Percentiles rank a stretch among this genome's conserved stretches.
phyloP scores from a whole-genome alignment of 2,113 vertebrate genomes.

The Xenopus laevis region DNA sequence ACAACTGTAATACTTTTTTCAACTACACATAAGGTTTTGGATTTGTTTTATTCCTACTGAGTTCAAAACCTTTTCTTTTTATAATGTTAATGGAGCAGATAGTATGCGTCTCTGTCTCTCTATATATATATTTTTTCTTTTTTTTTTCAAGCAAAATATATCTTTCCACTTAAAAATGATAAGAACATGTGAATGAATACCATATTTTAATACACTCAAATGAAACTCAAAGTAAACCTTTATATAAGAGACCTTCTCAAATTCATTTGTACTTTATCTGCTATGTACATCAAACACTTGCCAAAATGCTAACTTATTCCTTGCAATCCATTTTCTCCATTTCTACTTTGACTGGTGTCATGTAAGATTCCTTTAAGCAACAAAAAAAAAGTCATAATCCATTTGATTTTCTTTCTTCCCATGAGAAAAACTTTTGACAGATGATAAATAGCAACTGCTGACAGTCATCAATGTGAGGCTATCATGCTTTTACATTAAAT shows the following conservation, averaged over 20 bases:
- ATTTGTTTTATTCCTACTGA: not conserved
- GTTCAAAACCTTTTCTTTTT: too few relatives aligned
- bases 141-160: too few relatives aligned
- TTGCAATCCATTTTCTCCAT: constrained; percentile 63
- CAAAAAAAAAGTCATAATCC: constrained; percentile 84
- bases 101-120: too few relatives aligned
- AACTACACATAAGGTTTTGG: too few relatives aligned
- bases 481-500: constrained; percentile 84
- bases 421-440: constrained; percentile 85
- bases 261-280: constrained; percentile 53
- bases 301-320: constrained; percentile 63
- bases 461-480: constrained; percentile 84
- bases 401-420: constrained; percentile 89
- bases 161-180: too few relatives aligned
- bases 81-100: too few relatives aligned
- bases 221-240: too few relatives aligned
- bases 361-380: constrained; percentile 81
- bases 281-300: constrained; percentile 59
- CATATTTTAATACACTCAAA: too few relatives aligned
- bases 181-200: too few relatives aligned
- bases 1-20: too few relatives aligned
- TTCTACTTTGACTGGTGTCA: constrained; percentile 75
- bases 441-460: constrained; percentile 92
- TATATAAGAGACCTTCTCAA: constrained; percentile 39
- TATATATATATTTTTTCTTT: too few relatives aligned